Conservation (phyloP, 1,140 invertebrate species). For the Atopsyche davidsoni region DNA sequence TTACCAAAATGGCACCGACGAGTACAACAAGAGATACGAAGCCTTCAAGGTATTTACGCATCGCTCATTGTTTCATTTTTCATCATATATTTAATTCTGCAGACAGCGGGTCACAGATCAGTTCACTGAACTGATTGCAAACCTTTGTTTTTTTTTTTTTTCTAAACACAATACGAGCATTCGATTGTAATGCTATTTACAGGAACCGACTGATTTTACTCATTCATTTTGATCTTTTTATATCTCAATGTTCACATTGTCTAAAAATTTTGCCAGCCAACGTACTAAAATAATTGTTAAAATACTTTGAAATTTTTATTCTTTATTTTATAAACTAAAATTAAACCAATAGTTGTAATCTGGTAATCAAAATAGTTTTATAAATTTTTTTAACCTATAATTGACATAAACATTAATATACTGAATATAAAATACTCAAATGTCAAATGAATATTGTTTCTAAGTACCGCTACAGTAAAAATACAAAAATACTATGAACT, state of each 20-base stretch:
- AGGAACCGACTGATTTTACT: conserved; percentile 12
- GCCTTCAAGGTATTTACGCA: conserved; percentile 59
- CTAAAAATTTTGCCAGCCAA: too few species aligned
- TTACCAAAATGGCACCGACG: conserved; percentile 52
- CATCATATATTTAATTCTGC: conserved; percentile 12
- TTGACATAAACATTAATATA: too few species aligned
- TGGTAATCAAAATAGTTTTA: too few species aligned
- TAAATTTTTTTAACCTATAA: too few species aligned
- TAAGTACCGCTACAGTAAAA: background rate
- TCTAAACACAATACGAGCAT: conserved; percentile 11
- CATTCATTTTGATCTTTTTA: background rate
- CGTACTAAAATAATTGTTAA: too few species aligned
- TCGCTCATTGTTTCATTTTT: conserved; percentile 11
- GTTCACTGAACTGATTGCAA: too few species aligned
- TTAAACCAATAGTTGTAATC: too few species aligned
- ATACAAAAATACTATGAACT: background rate
- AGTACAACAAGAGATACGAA: conserved; percentile 54
- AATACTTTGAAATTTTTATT: too few species aligned
- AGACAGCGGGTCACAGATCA: too few species aligned
- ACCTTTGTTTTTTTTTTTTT: conserved; percentile 13
- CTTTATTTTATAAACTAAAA: too few species aligned
- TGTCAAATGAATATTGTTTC: background rate
- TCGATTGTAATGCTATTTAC: conserved; percentile 19
- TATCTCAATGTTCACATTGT: background rate
- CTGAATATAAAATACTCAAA: too few species aligned